phyloP scores from a whole-genome alignment of 2,888 invertebrate genomes.

The Diarsia dahlii region DNA sequence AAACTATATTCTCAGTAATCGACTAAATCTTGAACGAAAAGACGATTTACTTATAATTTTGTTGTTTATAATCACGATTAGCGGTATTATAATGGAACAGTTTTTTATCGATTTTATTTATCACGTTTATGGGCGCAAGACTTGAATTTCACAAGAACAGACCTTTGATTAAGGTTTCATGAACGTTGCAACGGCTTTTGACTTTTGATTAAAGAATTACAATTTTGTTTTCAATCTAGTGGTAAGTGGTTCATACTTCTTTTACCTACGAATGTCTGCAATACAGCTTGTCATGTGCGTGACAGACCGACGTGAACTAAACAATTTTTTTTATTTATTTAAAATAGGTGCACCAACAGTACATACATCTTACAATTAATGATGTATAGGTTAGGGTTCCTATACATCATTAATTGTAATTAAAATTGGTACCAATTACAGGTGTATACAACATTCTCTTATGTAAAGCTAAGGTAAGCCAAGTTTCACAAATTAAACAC shows the following conservation, averaged over 20 bases:
- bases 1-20: constrained; percentile 62
- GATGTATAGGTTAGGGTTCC: no score
- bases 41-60: constrained; percentile 62
- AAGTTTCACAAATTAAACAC: background rate
- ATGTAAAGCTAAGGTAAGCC: no score
- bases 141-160: constrained; percentile 22
- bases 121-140: constrained; percentile 38
- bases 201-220: background rate
- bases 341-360: no score
- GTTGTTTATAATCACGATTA: constrained; percentile 56
- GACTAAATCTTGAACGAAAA: constrained; percentile 51
- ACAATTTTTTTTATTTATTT: no score
- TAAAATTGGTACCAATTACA: no score
- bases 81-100: constrained; percentile 52
- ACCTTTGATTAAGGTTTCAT: constrained; percentile 35
- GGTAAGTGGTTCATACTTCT: background rate
- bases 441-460: no score
- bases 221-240: background rate
- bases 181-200: constrained; percentile 20
- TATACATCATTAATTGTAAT: no score
- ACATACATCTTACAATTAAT: no score
- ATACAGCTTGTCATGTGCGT: no score
- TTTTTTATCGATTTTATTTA: constrained; percentile 48
- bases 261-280: background rate
- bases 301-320: no score